Evolutionary conservation across 1,140 invertebrate genomes (phyloP), one percentile per base, ranked within the genome.

Genomic region (Archegozetes longisetosus): DNA sequence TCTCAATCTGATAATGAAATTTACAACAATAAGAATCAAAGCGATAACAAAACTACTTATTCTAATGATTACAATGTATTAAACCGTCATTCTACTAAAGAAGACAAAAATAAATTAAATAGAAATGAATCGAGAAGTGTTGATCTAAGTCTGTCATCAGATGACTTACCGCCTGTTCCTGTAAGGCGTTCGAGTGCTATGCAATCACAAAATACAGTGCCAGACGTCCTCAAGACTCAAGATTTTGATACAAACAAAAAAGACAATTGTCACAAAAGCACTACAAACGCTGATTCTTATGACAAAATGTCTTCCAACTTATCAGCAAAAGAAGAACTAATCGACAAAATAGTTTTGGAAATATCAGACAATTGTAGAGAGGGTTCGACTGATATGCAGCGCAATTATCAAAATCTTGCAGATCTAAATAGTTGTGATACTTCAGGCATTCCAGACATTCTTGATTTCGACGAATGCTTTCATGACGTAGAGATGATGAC

Each of bases 401-500:
- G 6, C 32, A 40, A 17, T 40, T 40, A 17, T 40, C 32, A 40
- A 6, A 40, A 20, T 47, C 20, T 55, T 50, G 24, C 14, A 9
- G 61, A 62, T 57, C 53, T 64, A 3, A 63, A 56, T 53, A 24
- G 24, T 32, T 64, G 62, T 48, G 62, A 64, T 47, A 64, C 47
- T 1, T 63, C 56, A n/a, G 52, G 48, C 28, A 59, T 60, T 29
- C 56, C 65, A 2, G 62, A 64, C 6, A 53, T 53, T 24, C 20
- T 64, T 17, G 56, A 64, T 50, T 55, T 64, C 26, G 63, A 64
- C 20, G 55, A 62, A 24, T 63, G 63, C 50, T 60, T 63, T 27
- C 26, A 62, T 25, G 61, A 61, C 55, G 63, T 65, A 6, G 69
- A 70, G 46, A 51, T 69, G 28, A 69, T 69, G 67, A 69, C 69